phyloP scores from a whole-genome alignment of 2,113 vertebrate genomes.

The Pollachius pollachius region DNA sequence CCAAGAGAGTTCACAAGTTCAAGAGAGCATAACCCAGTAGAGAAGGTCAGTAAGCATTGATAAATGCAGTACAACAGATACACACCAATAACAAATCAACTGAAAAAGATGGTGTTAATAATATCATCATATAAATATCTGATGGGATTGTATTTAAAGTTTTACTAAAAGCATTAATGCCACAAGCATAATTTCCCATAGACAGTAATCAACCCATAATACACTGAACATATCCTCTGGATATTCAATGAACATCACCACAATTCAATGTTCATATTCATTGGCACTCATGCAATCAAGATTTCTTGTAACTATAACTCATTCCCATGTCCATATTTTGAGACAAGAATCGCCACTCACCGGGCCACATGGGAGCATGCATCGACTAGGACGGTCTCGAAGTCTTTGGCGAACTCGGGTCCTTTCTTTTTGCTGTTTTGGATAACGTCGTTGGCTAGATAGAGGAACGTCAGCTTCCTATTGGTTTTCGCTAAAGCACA shows the following conservation, averaged over 20 bases:
- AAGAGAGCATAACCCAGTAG: neutral
- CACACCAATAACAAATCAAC: neutral
- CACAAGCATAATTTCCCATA: no score
- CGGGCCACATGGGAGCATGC: slow-evolving; percentile 97
- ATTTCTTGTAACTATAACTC: no score
- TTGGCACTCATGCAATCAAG: no score
- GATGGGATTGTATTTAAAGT: neutral
- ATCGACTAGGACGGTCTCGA: slow-evolving; percentile 93
- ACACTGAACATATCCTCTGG: no score
- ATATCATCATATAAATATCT: neutral
- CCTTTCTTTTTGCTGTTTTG: slow-evolving; percentile 99
- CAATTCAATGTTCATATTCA: no score
- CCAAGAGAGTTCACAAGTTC: no score
- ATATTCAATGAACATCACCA: no score
- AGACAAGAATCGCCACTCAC: slow-evolving; percentile 54
- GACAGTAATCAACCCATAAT: no score
- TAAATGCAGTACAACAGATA: neutral
- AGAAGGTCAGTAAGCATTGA: neutral
- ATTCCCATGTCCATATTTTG: no score
- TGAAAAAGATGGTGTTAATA: neutral
- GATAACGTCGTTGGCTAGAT: slow-evolving; percentile 97
- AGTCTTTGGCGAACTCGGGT: slow-evolving; percentile 94
- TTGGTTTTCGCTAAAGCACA: slow-evolving; percentile 82
- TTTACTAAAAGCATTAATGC: no score
- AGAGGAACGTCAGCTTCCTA: slow-evolving; percentile 95